These are phyloP conservation scores for Drosophila ohnishii DNA, from an alignment of 1,140 invertebrate genomes.

Conservation along the genomic window DNA sequence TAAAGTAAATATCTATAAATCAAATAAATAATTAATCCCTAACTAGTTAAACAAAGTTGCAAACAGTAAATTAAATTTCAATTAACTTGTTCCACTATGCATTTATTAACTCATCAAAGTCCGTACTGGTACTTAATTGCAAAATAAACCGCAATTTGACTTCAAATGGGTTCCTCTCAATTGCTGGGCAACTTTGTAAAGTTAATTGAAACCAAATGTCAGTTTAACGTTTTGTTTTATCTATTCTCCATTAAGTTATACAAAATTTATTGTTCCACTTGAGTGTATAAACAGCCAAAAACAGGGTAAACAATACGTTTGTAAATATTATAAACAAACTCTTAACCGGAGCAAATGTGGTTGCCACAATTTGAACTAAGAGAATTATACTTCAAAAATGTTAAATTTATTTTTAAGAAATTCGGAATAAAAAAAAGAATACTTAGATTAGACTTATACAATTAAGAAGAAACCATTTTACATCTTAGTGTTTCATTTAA, in stretches of 20 bases:
- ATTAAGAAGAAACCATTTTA: neutral
- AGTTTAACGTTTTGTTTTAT: constrained; percentile 12
- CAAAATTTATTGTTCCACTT: constrained; percentile 15
- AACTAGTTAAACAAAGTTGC: neutral
- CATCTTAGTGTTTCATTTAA: neutral
- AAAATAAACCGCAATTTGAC: neutral
- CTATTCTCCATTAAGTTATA: neutral
- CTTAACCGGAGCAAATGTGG: constrained; percentile 11
- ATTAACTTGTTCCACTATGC: neutral
- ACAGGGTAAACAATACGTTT: constrained; percentile 29
- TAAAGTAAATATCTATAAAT: neutral
- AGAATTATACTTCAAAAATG: constrained; percentile 2
- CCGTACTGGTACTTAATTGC: constrained; percentile 7
- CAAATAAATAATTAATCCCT: too few species aligned
- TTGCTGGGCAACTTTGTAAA: constrained; percentile 31
- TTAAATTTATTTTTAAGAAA: constrained; percentile 2
- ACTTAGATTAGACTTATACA: neutral
- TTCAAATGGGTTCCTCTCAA: constrained; percentile 14
- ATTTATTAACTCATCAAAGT: neutral
- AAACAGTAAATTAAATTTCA: neutral
- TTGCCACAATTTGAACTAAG: constrained; percentile 6
- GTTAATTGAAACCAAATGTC: constrained; percentile 9
- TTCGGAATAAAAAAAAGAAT: neutral
- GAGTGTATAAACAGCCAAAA: constrained; percentile 34
- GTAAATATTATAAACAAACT: constrained; percentile 12